Conservation (phyloP, 2,888 invertebrate species). For the Ophion ellenae region DNA sequence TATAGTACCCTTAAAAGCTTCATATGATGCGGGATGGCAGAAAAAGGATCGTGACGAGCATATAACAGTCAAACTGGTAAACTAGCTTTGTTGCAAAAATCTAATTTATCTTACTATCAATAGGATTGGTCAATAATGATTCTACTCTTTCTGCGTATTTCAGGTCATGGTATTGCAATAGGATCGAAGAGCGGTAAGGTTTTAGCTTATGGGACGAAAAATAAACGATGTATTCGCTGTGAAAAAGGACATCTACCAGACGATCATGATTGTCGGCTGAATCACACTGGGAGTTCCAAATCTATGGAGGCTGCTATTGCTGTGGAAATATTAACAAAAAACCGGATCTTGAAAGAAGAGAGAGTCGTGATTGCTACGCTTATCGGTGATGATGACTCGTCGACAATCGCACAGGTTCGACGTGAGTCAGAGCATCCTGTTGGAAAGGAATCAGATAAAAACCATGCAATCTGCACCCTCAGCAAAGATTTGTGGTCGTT, state of each 20-base stretch:
- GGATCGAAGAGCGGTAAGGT: constrained; percentile 63
- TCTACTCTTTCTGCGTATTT: not conserved
- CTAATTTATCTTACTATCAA: not conserved
- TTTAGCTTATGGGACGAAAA: constrained; percentile 65
- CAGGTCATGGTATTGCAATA: constrained; percentile 63
- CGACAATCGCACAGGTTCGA: constrained; percentile 66
- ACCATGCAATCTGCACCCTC: constrained; percentile 38
- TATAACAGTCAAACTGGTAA: too few relatives aligned
- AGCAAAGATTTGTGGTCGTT: constrained; percentile 37
- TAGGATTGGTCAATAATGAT: not conserved
- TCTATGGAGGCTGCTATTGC: constrained; percentile 72
- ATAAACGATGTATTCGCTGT: constrained; percentile 66
- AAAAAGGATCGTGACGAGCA: too few relatives aligned
- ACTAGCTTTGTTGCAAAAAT: too few relatives aligned
- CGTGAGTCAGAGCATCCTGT: constrained; percentile 53
- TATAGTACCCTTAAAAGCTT: too few relatives aligned
- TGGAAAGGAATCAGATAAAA: constrained; percentile 58
- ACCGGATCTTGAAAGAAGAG: constrained; percentile 58
- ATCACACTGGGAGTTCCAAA: constrained; percentile 67
- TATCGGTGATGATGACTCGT: constrained; percentile 71
- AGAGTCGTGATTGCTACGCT: constrained; percentile 59
- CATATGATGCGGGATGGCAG: too few relatives aligned
- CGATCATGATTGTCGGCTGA: constrained; percentile 68
- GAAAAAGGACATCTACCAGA: constrained; percentile 58
- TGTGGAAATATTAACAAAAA: constrained; percentile 65